Evolutionary conservation across 2,797 vertebrate species (phyloP).

Genomic region (Mastacembelus armatus): DNA sequence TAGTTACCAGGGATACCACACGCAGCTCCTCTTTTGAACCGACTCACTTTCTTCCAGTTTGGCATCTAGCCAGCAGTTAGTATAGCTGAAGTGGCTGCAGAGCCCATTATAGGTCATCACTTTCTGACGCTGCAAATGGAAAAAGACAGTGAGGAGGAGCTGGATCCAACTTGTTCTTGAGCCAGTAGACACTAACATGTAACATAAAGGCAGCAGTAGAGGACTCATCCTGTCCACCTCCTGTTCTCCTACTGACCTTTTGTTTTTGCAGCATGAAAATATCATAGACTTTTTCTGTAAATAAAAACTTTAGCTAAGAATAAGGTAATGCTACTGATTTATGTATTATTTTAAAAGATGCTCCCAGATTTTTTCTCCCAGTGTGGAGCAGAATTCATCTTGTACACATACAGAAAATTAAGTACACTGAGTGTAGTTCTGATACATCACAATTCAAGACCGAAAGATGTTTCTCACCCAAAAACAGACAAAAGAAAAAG

Average conservation of each 20-base stretch:
- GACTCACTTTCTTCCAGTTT: slow-evolving; percentile 60
- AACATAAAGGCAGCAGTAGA: slow-evolving; percentile 34
- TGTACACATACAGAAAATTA: not conserved
- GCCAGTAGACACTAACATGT: slow-evolving; percentile 23
- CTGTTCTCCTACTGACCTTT: slow-evolving; percentile 53
- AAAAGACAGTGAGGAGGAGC: slow-evolving; percentile 58
- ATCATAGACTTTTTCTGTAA: slow-evolving; percentile 29
- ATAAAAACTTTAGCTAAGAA: slow-evolving; percentile 7
- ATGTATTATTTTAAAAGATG: slow-evolving; percentile 3
- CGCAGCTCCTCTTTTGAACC: slow-evolving; percentile 48
- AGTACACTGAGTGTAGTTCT: not conserved
- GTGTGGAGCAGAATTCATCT: not conserved
- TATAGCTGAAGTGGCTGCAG: slow-evolving; percentile 47
- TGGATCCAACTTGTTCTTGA: slow-evolving; percentile 38
- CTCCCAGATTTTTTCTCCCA: not conserved
- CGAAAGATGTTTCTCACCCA: too few relatives aligned
- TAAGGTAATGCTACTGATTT: not conserved
- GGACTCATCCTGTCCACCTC: slow-evolving; percentile 11
- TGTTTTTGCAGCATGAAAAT: slow-evolving; percentile 42
- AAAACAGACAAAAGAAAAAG: too few relatives aligned
- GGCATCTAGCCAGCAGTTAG: slow-evolving; percentile 49
- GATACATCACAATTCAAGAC: not conserved
- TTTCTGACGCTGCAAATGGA: slow-evolving; percentile 44
- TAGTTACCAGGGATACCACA: slow-evolving; percentile 75
- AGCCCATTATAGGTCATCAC: slow-evolving; percentile 63